Conservation (phyloP, 2,797 vertebrate genomes). For the Thaleichthys pacificus region DNA sequence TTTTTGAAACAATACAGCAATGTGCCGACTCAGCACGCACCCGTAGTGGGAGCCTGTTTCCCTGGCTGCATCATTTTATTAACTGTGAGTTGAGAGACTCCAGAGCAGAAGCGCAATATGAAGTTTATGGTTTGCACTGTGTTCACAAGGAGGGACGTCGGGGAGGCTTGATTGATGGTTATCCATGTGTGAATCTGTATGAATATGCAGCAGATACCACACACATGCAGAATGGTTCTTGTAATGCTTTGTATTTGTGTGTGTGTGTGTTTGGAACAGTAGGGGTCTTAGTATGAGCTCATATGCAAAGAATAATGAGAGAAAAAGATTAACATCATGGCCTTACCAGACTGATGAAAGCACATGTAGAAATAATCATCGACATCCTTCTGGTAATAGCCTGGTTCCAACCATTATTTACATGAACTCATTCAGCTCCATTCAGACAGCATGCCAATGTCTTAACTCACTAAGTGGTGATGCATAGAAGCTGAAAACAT, state of each 20-base stretch:
- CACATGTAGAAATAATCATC: constrained; percentile 33
- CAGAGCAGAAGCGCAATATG: constrained; percentile 35
- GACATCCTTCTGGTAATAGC: constrained; percentile 36
- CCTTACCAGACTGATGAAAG: constrained; percentile 13
- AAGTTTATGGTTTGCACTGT: constrained; percentile 34
- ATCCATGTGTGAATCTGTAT: constrained; percentile 2
- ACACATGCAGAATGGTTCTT: neutral
- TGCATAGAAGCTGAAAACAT: constrained; percentile 29
- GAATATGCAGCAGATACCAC: constrained; percentile 6
- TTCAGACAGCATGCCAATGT: neutral
- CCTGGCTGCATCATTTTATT: constrained; percentile 52
- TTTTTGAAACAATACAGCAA: constrained; percentile 64
- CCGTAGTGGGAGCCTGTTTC: constrained; percentile 36
- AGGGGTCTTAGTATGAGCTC: neutral
- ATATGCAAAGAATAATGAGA: neutral
- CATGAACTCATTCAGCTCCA: constrained; percentile 52
- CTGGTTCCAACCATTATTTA: constrained; percentile 32
- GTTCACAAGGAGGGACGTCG: constrained; percentile 9
- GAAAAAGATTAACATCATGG: neutral
- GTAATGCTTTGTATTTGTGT: neutral
- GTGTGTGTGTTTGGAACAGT: constrained; percentile 6
- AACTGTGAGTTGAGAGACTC: constrained; percentile 50
- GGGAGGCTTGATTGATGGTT: neutral
- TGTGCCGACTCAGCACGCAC: constrained; percentile 67
- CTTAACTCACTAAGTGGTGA: constrained; percentile 10